A percentile compares a stretch with the other conserved stretches of the same genome.
Conservation (phyloP, 2,797 vertebrate species). For the Melopsittacus undulatus region DNA sequence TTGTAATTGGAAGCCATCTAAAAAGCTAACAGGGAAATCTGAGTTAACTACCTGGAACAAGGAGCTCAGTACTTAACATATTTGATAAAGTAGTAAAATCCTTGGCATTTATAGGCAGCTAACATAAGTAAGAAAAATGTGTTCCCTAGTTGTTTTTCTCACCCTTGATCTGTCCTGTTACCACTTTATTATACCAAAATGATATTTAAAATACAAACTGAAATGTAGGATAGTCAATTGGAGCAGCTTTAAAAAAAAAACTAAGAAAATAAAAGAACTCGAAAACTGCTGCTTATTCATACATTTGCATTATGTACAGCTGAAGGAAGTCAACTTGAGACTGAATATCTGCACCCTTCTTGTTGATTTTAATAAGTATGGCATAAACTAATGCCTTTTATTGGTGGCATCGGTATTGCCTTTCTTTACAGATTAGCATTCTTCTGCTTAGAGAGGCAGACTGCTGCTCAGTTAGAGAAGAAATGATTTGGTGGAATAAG, state of each 20-base stretch:
- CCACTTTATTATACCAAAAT: not conserved
- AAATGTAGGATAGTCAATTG: not conserved
- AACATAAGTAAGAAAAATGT: not conserved
- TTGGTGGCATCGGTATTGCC: not conserved
- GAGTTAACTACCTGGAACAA: not conserved
- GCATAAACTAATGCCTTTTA: not conserved
- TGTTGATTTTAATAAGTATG: not conserved
- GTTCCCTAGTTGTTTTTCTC: not conserved
- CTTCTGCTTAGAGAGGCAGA: not conserved
- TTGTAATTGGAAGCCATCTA: not conserved
- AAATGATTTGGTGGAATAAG: not conserved
- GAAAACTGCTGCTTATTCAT: not conserved
- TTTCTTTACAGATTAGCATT: not conserved
- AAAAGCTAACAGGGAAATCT: not conserved
- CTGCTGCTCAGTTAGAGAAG: not conserved
- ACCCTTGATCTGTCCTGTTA: not conserved
- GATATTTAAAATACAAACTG: not conserved
- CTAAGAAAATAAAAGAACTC: not conserved
- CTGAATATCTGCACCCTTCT: not conserved
- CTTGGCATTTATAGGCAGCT: not conserved
- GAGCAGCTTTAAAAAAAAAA: not conserved
- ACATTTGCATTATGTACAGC: not conserved
- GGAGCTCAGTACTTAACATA: not conserved
- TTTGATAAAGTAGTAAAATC: not conserved
- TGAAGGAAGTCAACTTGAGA: not conserved